Percentiles rank a stretch among this genome's conserved stretches.
Evolutionary conservation across 2,888 invertebrate genomes (phyloP).

Genomic region (Entomobrya proxima): DNA sequence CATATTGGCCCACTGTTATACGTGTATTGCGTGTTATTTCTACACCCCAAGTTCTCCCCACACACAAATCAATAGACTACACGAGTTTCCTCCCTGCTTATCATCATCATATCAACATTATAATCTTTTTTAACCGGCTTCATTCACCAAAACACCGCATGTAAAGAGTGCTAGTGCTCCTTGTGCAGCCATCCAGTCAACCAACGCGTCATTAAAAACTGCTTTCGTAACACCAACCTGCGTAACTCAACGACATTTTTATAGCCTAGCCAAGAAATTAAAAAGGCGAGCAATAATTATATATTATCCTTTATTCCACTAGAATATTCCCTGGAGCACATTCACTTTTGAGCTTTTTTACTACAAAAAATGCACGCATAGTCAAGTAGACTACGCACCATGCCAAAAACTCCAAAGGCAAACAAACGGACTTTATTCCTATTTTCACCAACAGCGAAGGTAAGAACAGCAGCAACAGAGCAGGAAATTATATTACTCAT

Average conservation of each 20-base stretch:
- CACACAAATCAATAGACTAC: conserved; percentile 49
- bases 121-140: conserved; percentile 43
- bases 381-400: neutral
- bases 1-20: no score
- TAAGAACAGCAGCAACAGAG: neutral
- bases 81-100: conserved; percentile 47
- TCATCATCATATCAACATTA: conserved; percentile 11
- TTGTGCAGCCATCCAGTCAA: conserved; percentile 1
- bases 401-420: neutral
- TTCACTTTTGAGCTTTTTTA: neutral
- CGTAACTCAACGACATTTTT: conserved; percentile 1
- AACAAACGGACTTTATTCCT: neutral
- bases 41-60: neutral
- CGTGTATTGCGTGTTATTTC: neutral
- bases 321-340: conserved; percentile 28
- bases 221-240: neutral
- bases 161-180: neutral
- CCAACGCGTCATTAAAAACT: conserved; percentile 13
- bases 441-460: neutral
- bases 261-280: neutral
- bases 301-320: neutral
- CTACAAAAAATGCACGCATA: neutral
- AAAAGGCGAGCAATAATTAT: neutral
- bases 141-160: conserved; percentile 12
- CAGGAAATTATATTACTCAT: conserved; percentile 34